Evolutionary conservation across 2,113 vertebrate genomes (phyloP).

Genomic region (Bungarus multicinctus): DNA sequence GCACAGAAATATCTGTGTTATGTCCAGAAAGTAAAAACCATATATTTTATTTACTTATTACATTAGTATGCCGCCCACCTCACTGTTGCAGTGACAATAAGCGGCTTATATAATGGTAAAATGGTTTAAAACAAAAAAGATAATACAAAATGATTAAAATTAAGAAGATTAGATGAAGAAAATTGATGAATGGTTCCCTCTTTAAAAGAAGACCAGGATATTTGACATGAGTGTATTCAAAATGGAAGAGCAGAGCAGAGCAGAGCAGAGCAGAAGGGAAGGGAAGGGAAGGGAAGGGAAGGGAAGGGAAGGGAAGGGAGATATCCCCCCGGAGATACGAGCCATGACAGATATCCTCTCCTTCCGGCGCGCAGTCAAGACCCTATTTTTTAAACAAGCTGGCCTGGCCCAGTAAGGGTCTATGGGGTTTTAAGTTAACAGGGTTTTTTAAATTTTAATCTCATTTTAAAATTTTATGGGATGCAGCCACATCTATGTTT

Average conservation of each 20-base stretch:
- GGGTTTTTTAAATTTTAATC: no score
- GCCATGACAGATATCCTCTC: no score
- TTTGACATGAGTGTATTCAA: not conserved
- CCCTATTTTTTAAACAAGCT: no score
- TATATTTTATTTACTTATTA: not conserved
- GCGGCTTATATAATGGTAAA: not conserved
- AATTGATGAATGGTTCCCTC: not conserved
- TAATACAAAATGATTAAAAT: not conserved
- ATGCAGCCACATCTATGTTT: no score
- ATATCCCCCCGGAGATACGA: no score
- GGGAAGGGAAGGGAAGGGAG: no score
- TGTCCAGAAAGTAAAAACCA: not conserved
- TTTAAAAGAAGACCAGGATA: not conserved
- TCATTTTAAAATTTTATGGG: no score
- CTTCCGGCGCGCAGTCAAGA: no score
- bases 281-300: accelerated
- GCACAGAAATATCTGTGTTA: not conserved
- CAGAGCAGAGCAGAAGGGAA: no score
- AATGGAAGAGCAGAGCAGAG: not conserved
- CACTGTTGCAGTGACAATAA: not conserved
- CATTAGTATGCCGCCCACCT: not conserved
- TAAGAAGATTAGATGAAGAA: not conserved
- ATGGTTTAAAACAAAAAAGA: not conserved
- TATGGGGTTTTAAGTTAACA: no score
- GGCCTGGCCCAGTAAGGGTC: no score